These are phyloP conservation scores for Chymomyza caudatula DNA, from an alignment of 2,888 invertebrate genomes.

Conservation along the genomic window DNA sequence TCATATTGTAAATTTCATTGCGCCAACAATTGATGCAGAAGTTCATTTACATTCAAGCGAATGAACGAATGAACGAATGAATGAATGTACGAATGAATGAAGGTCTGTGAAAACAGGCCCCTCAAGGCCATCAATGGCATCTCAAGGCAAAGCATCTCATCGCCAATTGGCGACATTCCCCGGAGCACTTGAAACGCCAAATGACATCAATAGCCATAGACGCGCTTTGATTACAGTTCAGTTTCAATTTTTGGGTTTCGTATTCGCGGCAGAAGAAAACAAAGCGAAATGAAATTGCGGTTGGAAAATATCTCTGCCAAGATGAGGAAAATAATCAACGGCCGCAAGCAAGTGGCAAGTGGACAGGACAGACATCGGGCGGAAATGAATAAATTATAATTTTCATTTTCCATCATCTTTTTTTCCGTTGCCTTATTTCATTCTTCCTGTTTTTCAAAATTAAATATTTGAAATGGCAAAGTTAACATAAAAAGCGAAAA, in stretches of 20 bases:
- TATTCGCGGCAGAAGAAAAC: conserved; percentile 19
- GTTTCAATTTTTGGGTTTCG: conserved; percentile 55
- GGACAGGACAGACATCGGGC: conserved; percentile 32
- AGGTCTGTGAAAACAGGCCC: not conserved
- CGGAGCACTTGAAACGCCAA: conserved; percentile 11
- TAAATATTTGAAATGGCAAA: conserved; percentile 57
- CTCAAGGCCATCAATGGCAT: not conserved
- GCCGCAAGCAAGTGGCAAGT: not conserved
- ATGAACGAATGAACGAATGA: not conserved
- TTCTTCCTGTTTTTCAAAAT: conserved; percentile 41
- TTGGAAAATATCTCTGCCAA: conserved; percentile 9
- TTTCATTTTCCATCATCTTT: conserved; percentile 26
- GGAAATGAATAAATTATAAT: conserved; percentile 70
- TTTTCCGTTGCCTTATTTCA: not conserved
- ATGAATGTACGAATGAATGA: not conserved
- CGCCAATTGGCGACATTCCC: not conserved
- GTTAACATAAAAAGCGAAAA: conserved; percentile 70
- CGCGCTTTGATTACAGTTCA: conserved; percentile 69
- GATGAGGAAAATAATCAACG: conserved; percentile 3
- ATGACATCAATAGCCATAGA: conserved; percentile 58
- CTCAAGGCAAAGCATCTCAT: not conserved
- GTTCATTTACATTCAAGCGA: conserved; percentile 58
- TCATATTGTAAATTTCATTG: conserved; percentile 59
- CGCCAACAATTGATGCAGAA: conserved; percentile 55
- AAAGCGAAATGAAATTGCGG: conserved; percentile 50